These are phyloP conservation scores for Agrypnia vestita DNA, from an alignment of 1,140 invertebrate genomes.

Conservation along the genomic window DNA sequence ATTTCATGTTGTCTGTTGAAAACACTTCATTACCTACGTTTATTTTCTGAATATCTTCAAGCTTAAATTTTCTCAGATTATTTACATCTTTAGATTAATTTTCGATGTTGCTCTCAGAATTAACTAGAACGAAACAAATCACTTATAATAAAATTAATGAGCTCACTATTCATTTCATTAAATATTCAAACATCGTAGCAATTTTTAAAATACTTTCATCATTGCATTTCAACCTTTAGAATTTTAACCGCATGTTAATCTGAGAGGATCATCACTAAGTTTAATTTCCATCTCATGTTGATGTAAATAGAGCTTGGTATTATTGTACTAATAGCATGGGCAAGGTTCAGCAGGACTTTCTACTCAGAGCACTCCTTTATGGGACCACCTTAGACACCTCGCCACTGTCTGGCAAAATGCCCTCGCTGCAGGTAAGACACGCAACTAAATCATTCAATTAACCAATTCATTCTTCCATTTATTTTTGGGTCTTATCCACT, in stretches of 20 bases:
- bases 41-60: not conserved
- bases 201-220: not conserved
- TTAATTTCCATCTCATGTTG: constrained; percentile 55
- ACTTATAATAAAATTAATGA: too few relatives aligned
- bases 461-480: not conserved
- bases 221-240: not conserved
- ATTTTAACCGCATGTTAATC: constrained; percentile 54
- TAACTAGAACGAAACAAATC: not conserved
- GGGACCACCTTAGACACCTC: constrained; percentile 66
- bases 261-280: constrained; percentile 47
- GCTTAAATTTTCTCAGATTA: not conserved
- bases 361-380: constrained; percentile 63
- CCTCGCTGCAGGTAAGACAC: constrained; percentile 51
- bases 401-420: constrained; percentile 64
- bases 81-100: not conserved
- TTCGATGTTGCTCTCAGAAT: constrained; percentile 50
- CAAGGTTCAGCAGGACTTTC: constrained; percentile 62
- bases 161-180: too few relatives aligned
- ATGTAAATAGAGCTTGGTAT: constrained; percentile 60
- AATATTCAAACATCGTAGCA: too few relatives aligned
- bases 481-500: too few relatives aligned
- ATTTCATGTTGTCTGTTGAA: not conserved
- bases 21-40: not conserved
- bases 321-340: constrained; percentile 72
- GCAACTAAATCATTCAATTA: not conserved